Conservation (phyloP, 1,140 invertebrate genomes). For the Caligus rogercresseyi region DNA sequence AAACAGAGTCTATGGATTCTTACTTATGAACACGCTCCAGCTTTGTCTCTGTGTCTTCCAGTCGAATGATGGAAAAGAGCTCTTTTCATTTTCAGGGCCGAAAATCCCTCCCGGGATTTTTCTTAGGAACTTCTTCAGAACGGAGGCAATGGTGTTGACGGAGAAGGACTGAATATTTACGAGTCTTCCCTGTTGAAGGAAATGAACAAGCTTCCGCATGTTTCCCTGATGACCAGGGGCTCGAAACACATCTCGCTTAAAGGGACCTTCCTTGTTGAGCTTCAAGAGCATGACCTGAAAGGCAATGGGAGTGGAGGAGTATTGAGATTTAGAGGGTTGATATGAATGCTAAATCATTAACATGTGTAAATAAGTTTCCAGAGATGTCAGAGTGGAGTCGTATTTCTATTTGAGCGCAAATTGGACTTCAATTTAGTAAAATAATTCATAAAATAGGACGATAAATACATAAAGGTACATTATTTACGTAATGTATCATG, state of each 20-base stretch:
- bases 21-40: constrained; percentile 18
- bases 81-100: constrained; percentile 67
- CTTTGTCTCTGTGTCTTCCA: constrained; percentile 44
- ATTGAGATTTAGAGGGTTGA: background rate
- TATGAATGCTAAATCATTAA: background rate
- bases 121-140: constrained; percentile 90
- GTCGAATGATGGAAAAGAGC: constrained; percentile 68
- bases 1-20: too few species aligned
- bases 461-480: too few species aligned
- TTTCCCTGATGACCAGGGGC: constrained; percentile 83
- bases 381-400: too few species aligned
- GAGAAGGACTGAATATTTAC: constrained; percentile 43
- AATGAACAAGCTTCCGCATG: constrained; percentile 89
- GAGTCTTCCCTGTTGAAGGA: constrained; percentile 67
- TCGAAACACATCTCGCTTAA: constrained; percentile 78
- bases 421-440: too few species aligned
- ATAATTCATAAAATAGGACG: too few species aligned
- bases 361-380: background rate
- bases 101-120: constrained; percentile 94
- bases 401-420: too few species aligned
- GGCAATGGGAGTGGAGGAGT: too few species aligned
- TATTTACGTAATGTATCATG: too few species aligned
- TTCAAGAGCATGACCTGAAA: constrained; percentile 69
- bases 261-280: constrained; percentile 80
- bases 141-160: constrained; percentile 93